phyloP scores from a whole-genome alignment of 2,113 vertebrate species.

The Sceloporus undulatus region DNA sequence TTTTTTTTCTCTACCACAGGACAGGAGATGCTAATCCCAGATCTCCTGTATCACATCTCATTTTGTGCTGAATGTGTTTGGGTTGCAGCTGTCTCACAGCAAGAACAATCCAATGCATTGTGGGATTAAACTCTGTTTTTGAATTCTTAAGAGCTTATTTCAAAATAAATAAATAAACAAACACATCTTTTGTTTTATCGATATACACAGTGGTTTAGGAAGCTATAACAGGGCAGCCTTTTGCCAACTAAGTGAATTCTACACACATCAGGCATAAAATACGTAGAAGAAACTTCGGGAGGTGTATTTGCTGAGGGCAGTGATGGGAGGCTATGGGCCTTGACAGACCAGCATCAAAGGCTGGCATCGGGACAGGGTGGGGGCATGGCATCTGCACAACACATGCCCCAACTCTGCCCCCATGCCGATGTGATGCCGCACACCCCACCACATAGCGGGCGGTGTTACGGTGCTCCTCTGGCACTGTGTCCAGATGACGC shows the following conservation, averaged over 20 bases:
- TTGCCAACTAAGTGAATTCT: not conserved
- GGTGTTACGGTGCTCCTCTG: too few relatives aligned
- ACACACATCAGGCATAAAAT: not conserved
- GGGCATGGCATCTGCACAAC: too few relatives aligned
- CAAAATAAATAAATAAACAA: not conserved
- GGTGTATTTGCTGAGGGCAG: too few relatives aligned
- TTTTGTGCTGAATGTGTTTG: not conserved
- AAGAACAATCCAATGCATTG: conserved; percentile 7
- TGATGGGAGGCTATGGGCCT: not conserved
- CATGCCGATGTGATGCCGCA: too few relatives aligned
- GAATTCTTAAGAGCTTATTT: not conserved
- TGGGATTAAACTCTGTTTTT: not conserved
- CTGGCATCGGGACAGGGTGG: too few relatives aligned
- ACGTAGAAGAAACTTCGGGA: not conserved
- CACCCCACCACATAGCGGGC: too few relatives aligned
- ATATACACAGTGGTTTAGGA: not conserved
- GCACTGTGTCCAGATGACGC: too few relatives aligned
- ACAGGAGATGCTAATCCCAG: not conserved
- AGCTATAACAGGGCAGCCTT: not conserved
- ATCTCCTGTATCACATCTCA: not conserved
- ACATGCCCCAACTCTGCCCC: too few relatives aligned
- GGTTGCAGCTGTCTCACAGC: not conserved
- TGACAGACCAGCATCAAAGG: too few relatives aligned
- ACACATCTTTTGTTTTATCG: too few relatives aligned
- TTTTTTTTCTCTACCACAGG: too few relatives aligned